Evolutionary conservation across 2,888 invertebrate genomes (phyloP), one percentile per base, ranked within the genome.

Genomic region (Callyntrura guangdongensis): DNA sequence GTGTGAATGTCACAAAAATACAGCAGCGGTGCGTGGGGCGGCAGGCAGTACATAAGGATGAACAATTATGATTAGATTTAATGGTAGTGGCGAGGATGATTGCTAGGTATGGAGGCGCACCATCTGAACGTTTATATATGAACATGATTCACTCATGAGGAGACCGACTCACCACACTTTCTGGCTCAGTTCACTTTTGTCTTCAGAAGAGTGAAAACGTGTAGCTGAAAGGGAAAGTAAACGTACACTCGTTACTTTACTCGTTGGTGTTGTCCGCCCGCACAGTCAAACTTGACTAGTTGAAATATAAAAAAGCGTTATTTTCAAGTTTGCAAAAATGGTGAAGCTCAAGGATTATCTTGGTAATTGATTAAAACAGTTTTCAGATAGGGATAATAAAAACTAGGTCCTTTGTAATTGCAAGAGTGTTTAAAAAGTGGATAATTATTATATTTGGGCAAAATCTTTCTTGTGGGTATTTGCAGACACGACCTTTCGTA

Each of bases 321-420:
- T 27, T 49, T 83, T 67, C 45, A 83, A 49, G 53, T 67, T 81
- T 56, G 25, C 36, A 47, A 90, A 59, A 82, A 91, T 91, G 91
- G 91, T 91, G 69, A 85, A 82, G 27, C 86, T 91, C 81, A 91
- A 91, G 91, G 85, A 89, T 56, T 91, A 88, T 85, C 72, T 91
- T 64, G 91, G 91, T 91, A 83, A 72, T 69, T 47, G 22, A 2
- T 36, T 36, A 36, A 53, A 47, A 36, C 8, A 61, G 20, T 22
- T 77, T 79, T n/a, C n/a, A n/a, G n/a, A 47, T 86, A 4, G 53
- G 8, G 20, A 59, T 11, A n/a, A 17, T 25, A 49, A 67, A 72
- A 49, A 49, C 81, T 6, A 74, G 14, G 17, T n/a, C n/a, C n/a
- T n/a, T n/a, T n/a, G n/a, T 5, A 56, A 4, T 14, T 17, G n/a